phyloP scores from a whole-genome alignment of 2,888 invertebrate genomes.

The Drosophila kuntzei region DNA sequence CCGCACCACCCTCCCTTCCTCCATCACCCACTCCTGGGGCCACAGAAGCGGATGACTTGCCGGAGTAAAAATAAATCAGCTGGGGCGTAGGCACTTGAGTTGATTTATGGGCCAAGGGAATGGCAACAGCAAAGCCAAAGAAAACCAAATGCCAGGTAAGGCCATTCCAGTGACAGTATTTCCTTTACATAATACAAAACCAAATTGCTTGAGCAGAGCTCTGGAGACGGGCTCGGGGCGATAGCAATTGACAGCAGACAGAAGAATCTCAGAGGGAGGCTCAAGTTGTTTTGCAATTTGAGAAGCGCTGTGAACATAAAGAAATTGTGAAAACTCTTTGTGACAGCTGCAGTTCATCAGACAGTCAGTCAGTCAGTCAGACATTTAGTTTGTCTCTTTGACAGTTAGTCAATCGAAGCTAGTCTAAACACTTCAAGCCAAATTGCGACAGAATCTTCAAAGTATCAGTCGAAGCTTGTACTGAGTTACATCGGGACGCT shows the following conservation, averaged over 20 bases:
- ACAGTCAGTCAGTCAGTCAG: constrained; percentile 24
- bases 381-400: constrained; percentile 17
- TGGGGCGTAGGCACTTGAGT: constrained; percentile 81
- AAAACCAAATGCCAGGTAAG: constrained; percentile 57
- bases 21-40: background rate
- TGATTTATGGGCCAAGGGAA: constrained; percentile 71
- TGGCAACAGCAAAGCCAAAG: constrained; percentile 49
- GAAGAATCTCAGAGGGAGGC: constrained; percentile 21
- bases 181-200: constrained; percentile 66
- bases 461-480: constrained; percentile 1
- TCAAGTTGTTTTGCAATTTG: constrained; percentile 58
- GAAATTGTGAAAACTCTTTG: constrained; percentile 24
- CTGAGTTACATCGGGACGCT: background rate
- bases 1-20: background rate
- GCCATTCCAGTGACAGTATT: constrained; percentile 60
- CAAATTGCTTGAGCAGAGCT: constrained; percentile 53
- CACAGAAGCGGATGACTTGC: constrained; percentile 49
- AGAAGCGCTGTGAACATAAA: constrained; percentile 20
- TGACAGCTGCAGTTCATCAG: constrained; percentile 67
- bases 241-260: constrained; percentile 56
- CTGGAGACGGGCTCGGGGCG: constrained; percentile 44
- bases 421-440: constrained; percentile 30
- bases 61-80: constrained; percentile 74
- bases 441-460: constrained; percentile 41
- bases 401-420: constrained; percentile 55